Base-by-base conservation (phyloP, 1,140 invertebrate species). In the Lutraria rhynchaena region DNA sequence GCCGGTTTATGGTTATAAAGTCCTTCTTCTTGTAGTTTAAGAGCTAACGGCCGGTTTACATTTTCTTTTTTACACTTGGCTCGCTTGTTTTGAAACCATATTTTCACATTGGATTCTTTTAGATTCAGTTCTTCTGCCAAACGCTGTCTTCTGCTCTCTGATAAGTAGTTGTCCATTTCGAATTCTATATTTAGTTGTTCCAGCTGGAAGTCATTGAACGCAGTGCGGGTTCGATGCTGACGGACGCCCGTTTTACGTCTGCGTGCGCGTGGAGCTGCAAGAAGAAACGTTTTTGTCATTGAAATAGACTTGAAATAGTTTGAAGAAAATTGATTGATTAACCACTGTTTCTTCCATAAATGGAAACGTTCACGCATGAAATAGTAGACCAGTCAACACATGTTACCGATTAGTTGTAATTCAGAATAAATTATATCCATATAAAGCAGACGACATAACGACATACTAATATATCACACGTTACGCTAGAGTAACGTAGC, bases 21-120 rank as follows among this genome's bases (percentile, higher is more conserved):
- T 63, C 75, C 75, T 7, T 65, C 58, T 9, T 41, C 44, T 37
- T 77, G 60, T 5, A 77, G 35, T 46, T 57, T 41, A 3, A 55
- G 5, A 19, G 75, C 75, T 13, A 77, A 44, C 49, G 41, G 29
- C 13, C 31, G 60, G 24, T 60, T 44, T 15, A 31, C n/a, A 3
- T 41, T 37, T 27, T 13, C 41, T 58, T 77, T 77, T 31, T 75
- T 75, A 35, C 41, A 44, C 49, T 75, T 75, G 11, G 77, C 77
- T 19, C 77, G 51, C 35, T 37, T 60, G 27, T 81, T 81, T 55
- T 81, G 77, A 31, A 81, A 81, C 77, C 77, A 81, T 24, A 81
- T 63, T 53, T 81, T 81, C 22, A 81, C 67, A 24, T 51, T 70
- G 2, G 49, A 53, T 51, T 69, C 77, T 9, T 81, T 37, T 29